Evolutionary conservation across 2,797 vertebrate species (phyloP).

Genomic region (Hephaestus fuliginosus): DNA sequence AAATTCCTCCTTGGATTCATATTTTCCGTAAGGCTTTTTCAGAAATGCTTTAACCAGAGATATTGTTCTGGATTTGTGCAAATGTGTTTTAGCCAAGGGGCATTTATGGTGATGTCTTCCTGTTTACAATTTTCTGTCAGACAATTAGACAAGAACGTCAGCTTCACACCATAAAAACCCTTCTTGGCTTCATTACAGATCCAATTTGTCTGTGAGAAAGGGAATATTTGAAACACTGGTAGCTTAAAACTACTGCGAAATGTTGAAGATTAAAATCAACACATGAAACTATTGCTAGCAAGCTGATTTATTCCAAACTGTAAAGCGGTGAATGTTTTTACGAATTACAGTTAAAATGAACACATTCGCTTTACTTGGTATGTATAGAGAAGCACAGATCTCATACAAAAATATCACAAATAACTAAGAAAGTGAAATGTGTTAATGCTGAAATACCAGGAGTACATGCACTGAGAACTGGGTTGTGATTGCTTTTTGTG

Average conservation of each 20-base stretch:
- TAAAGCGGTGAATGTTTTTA: neutral
- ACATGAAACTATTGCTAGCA: neutral
- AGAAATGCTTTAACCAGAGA: neutral
- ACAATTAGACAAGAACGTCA: neutral
- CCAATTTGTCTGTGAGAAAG: neutral
- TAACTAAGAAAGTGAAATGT: neutral
- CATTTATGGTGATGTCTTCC: neutral
- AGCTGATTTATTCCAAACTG: neutral
- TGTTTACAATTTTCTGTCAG: constrained; percentile 1
- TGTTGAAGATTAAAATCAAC: neutral
- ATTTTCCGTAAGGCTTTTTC: neutral
- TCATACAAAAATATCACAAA: neutral
- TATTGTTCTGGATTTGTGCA: neutral
- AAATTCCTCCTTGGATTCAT: neutral
- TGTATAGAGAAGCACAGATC: neutral
- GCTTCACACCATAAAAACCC: neutral
- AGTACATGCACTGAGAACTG: neutral
- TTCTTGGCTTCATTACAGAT: neutral
- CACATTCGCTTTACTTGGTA: neutral
- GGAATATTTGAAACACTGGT: neutral
- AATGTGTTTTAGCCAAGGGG: neutral
- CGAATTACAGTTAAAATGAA: neutral
- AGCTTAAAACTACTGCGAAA: neutral
- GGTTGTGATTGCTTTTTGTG: neutral
- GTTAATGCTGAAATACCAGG: too few species aligned